Base-by-base conservation (phyloP, 1,140 invertebrate species). In the Melanaphis sacchari region DNA sequence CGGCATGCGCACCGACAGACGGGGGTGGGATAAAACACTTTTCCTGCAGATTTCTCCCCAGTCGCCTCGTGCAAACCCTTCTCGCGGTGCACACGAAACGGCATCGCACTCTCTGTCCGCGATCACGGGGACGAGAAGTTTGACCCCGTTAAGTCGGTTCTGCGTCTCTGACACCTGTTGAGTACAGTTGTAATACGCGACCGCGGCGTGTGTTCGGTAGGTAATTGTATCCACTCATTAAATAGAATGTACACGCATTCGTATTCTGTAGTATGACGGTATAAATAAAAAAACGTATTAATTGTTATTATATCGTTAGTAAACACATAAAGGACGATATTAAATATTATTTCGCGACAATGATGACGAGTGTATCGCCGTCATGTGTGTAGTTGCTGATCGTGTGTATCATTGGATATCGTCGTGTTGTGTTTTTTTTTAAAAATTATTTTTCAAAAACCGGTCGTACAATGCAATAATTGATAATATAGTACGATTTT, bases 31-130 rank as follows among this genome's bases (percentile, higher is more conserved):
- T 76, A 43, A 76, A 91, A 81, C 52, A 26, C 40, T 76, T 91
- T 91, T 81, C 26, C 90, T 91, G 90, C 90, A 91, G 90, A 91
- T 76, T 91, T 46, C 59, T 76, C 41, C 87, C 85, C 84, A 84
- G 54, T 76, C 91, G 66, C 76, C 90, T 49, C 49, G 49, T 54
- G 41, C 54, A 40, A n/a, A 90, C 49, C 87, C 87, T 93, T 81
- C 93, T 93, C 87, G 87, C 31, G 31, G 59, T 3, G 59, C n/a
- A n/a, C 59, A n/a, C 59, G 59, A 0, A 76, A n/a, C 59, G 59
- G 22, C 59, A 76, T 76, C 59, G 59, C 59, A 76, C 59, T 76
- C 59, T 76, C 82, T 43, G 36, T 84, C 66, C 49, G 43, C 87
- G 49, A 46, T 85, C 36, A 24, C 82, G 46, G 87, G 43, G 87